Evolutionary conservation across 2,113 vertebrate genomes (phyloP).

Genomic region (Caranx ignobilis): DNA sequence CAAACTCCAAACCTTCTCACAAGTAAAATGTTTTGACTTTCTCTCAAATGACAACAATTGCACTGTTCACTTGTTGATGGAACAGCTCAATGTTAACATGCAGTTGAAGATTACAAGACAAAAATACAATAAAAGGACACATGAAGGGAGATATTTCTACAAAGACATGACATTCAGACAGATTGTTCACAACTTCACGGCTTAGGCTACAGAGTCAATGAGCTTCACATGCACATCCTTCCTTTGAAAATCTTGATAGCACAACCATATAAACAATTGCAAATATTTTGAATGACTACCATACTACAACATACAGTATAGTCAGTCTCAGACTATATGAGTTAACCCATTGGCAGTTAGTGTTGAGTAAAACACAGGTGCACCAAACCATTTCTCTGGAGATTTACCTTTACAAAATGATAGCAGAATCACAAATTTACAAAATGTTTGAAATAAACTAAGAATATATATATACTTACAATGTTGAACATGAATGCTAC

Average conservation of each 20-base stretch:
- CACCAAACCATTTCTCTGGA: neutral
- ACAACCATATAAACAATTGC: neutral
- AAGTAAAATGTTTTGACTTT: conserved; percentile 1
- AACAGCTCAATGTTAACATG: conserved; percentile 6
- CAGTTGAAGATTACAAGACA: conserved; percentile 15
- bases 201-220: neutral
- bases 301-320: neutral
- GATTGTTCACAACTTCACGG: neutral
- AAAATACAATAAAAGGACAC: too few relatives aligned
- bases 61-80: neutral
- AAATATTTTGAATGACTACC: neutral
- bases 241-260: neutral
- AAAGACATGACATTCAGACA: neutral
- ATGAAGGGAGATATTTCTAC: neutral
- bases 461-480: conserved; percentile 39
- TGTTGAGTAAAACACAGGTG: neutral
- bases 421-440: neutral
- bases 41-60: neutral
- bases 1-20: neutral
- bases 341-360: neutral
- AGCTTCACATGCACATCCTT: neutral
- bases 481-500: conserved; percentile 15
- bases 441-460: neutral
- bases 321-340: neutral
- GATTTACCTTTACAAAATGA: neutral